These are phyloP conservation scores for Tympanoctomys barrerae DNA, from an alignment of 2,797 vertebrate species.

Conservation along the genomic window DNA sequence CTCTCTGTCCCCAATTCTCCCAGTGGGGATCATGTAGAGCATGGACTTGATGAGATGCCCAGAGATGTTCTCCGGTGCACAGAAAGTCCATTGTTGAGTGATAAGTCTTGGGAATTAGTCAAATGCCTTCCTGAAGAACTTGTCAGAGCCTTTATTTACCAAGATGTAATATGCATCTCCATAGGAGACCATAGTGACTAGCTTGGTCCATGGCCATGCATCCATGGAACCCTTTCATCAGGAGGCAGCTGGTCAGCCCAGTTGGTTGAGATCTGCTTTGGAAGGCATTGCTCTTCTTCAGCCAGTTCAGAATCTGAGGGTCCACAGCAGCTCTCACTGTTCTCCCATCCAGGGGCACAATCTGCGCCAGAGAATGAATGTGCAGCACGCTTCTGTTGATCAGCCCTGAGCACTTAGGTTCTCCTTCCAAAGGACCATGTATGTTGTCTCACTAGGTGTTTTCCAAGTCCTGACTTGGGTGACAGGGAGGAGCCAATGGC, in stretches of 20 bases:
- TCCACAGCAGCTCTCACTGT: not conserved
- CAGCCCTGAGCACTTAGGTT: not conserved
- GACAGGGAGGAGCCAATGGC: not conserved
- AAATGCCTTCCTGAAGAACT: not conserved
- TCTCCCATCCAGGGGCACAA: not conserved
- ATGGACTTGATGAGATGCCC: not conserved
- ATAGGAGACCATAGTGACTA: not conserved
- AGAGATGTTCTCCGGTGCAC: not conserved
- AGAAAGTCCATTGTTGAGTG: not conserved
- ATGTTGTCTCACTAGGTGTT: not conserved
- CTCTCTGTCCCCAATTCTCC: not conserved
- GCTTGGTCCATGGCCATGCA: not conserved
- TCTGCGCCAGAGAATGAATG: not conserved
- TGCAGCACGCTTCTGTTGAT: accelerated
- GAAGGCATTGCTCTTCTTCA: not conserved
- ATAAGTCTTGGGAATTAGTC: not conserved
- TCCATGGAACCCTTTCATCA: not conserved
- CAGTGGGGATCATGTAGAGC: not conserved
- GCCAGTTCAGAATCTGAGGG: not conserved
- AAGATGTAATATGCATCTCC: not conserved
- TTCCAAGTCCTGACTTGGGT: not conserved
- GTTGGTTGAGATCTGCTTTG: not conserved
- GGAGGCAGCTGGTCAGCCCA: not conserved
- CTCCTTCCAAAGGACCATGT: not conserved
- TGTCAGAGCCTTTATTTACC: conserved; percentile 6